phyloP scores from a whole-genome alignment of 2,113 vertebrate species.

The Onychostruthus taczanowskii region DNA sequence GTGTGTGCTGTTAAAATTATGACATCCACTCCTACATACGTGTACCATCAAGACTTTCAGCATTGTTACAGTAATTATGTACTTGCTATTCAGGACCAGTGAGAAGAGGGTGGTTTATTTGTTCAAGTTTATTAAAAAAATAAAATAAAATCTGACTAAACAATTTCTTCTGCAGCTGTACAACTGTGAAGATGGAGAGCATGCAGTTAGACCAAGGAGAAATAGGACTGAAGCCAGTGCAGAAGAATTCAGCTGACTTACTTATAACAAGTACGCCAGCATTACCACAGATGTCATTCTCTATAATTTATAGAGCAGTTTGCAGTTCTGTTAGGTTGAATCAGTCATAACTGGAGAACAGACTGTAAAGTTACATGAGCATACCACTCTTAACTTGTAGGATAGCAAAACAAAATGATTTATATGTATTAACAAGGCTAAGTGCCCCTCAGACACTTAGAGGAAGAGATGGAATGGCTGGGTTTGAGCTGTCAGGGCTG shows the following conservation, averaged over 20 bases:
- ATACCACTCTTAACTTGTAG: neutral
- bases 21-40: neutral
- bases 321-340: conserved; percentile 12
- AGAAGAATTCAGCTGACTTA: neutral
- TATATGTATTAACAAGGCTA: neutral
- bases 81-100: neutral
- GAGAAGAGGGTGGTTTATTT: neutral
- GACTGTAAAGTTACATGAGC: neutral
- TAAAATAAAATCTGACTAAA: neutral
- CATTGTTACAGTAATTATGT: neutral
- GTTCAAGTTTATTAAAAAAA: neutral
- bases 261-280: neutral
- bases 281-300: neutral
- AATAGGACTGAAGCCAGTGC: neutral
- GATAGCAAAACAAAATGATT: neutral
- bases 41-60: neutral
- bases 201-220: neutral
- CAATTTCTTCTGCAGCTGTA: neutral
- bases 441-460: neutral
- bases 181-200: neutral
- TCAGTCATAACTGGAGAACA: neutral
- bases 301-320: conserved; percentile 16
- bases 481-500: neutral
- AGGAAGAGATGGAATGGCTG: neutral
- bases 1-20: neutral